These are phyloP conservation scores for Amazona vittata DNA, from an alignment of 2,113 vertebrate genomes.

Conservation along the genomic window DNA sequence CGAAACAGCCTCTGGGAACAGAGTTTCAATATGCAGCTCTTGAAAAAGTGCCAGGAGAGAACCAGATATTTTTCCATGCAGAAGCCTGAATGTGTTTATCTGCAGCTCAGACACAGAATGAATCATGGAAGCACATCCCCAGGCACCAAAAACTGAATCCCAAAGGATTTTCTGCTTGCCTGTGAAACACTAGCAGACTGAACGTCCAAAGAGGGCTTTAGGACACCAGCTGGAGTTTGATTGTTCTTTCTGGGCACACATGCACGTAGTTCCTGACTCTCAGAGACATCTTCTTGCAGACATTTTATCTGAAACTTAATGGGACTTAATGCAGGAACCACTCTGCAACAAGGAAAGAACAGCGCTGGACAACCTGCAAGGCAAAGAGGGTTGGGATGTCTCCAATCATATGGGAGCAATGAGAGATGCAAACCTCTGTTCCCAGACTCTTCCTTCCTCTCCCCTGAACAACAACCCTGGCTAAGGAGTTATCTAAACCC, in stretches of 20 bases:
- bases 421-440: not conserved
- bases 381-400: fast-evolving
- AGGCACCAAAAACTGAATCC: conserved; percentile 12
- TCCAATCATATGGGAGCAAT: fast-evolving
- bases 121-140: conserved; percentile 31
- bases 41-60: conserved; percentile 18
- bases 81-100: conserved; percentile 39
- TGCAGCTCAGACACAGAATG: conserved; percentile 25
- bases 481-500: not conserved
- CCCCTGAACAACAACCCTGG: not conserved
- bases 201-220: not conserved
- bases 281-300: not conserved
- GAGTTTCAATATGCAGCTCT: not conserved
- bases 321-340: not conserved
- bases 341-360: not conserved
- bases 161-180: not conserved
- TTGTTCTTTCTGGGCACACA: not conserved
- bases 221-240: conserved; percentile 17
- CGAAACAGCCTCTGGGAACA: not conserved
- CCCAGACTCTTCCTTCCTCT: not conserved
- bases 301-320: not conserved
- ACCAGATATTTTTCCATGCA: conserved; percentile 46
- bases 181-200: not conserved
- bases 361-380: fast-evolving
- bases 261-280: not conserved